Evolutionary conservation across 2,888 invertebrate genomes (phyloP), one percentile per base, ranked within the genome.

Genomic region (Pycnomerus fuliginosus): DNA sequence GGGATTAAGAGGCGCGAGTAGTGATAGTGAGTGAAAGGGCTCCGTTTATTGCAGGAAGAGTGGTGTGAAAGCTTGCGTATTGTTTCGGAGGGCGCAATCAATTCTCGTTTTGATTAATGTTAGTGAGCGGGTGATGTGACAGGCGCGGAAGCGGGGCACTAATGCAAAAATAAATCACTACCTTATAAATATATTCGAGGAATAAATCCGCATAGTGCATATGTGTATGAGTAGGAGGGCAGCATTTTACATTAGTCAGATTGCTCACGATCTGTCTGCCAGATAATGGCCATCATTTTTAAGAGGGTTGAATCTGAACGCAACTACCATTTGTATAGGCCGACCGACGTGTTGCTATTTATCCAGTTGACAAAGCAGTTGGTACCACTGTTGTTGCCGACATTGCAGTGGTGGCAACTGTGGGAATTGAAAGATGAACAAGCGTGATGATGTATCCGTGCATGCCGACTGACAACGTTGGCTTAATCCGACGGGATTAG

Each of bases 201-300:
- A 62, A 61, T 54, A 54, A 62, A 64, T 65, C 58, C 61, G 59
- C 54, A 41, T 48, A 36, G 32, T 40, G 31, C 24, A 41, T 22
- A 16, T 54, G 55, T 53, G 44, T 56, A 56, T 49, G 53, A 56
- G 53, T 43, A 48, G 43, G 42, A 43, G 53, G 49, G 57, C 52
- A n/a, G n/a, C n/a, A 55, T 59, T 65, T 60, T 65, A 55, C 70
- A 70, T 71, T 70, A 69, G 70, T 69, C 68, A 68, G 68, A 70
- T 70, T 70, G 69, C 68, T 65, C 63, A 64, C 61, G 61, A 66
- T 64, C 64, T 67, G 67, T 70, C 70, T 67, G 50, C 55, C 53
- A 57, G 63, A 69, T 70, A 70, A 70, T 71, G 62, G 70, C 60
- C 60, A 63, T 68, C 69, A 71, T 70, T 70, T 70, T 71, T 70